phyloP scores from a whole-genome alignment of 2,797 vertebrate genomes.

The Erethizon dorsatum region DNA sequence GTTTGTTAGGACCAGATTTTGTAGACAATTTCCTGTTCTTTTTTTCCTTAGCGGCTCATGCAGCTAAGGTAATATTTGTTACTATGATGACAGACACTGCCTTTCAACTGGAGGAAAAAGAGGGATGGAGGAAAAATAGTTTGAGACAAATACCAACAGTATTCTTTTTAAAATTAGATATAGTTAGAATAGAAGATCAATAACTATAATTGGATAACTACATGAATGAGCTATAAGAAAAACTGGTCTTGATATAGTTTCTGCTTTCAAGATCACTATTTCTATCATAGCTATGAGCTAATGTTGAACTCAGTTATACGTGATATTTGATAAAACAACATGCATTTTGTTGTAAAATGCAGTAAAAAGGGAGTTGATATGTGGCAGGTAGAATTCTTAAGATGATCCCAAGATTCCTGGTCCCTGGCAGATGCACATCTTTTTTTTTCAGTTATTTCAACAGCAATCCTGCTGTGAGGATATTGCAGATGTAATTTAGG shows the following conservation, averaged over 20 bases:
- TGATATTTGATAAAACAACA: background rate
- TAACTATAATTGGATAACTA: background rate
- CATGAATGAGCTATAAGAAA: background rate
- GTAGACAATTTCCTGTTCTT: background rate
- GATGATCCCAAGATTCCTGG: background rate
- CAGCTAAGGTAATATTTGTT: background rate
- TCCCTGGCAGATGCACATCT: rapidly evolving
- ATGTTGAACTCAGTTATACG: background rate
- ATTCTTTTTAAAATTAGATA: background rate
- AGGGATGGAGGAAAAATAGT: constrained; percentile 18
- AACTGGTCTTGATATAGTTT: background rate
- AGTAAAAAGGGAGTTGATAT: background rate
- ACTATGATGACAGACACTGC: background rate
- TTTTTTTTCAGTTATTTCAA: background rate
- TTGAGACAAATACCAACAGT: background rate
- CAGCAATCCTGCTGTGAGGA: background rate
- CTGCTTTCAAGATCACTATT: background rate
- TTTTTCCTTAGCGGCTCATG: background rate
- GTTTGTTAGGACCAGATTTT: background rate
- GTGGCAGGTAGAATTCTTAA: background rate
- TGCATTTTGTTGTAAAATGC: background rate
- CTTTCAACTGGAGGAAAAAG: constrained; percentile 1
- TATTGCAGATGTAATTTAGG: background rate
- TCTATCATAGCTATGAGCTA: background rate
- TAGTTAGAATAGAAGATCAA: background rate